Base-by-base conservation (phyloP, 2,113 vertebrate genomes). In the Megaceryle torquata region DNA sequence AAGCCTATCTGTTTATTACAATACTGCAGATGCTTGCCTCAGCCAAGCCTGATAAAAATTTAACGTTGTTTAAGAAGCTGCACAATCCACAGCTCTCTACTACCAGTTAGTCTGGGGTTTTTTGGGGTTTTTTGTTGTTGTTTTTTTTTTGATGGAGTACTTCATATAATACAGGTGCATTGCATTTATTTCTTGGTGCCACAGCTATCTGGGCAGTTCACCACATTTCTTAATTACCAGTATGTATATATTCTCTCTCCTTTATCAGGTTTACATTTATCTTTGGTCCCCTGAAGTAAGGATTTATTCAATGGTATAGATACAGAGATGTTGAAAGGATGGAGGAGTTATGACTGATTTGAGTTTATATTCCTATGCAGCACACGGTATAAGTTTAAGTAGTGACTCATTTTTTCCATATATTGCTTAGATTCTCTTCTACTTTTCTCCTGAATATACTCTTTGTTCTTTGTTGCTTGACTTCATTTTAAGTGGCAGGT, bases 21-120 rank as follows among this genome's bases (percentile, higher is more conserved):
- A 46, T 63, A 13, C 13, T 63, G 33, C 50, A 72, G 86, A 74
- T 89, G 78, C 53, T 86, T 95, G 60, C 74, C 48, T 87, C 74
- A 91, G 88, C 60, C 95, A 92, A 93, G 85, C 87, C 87, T 94
- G 85, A 54, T 69, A 79, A 89, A 67, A 92, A 20, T 15, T 39
- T 43, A 41, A 86, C 61, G 19, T 19, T 75, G 44, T 59, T 78
- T 51, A 71, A 79, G 61, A 88, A 93, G 14, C 12, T 91, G 28
- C 39, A 84, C 74, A 80, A 89, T 88, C 44, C 39, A 88, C 46
- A 65, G 68, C 48, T 81, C 69, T 41, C 50, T 88, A 6, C 12
- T 37, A n/a, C 31, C 22, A 54, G 11, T 87, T 70, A 53, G 59
- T 72, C 4, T 35, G 37, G 37, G 37, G 37, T 7, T 37, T 37